Evolutionary conservation across 2,113 vertebrate genomes (phyloP).

Genomic region (Pavo muticus): DNA sequence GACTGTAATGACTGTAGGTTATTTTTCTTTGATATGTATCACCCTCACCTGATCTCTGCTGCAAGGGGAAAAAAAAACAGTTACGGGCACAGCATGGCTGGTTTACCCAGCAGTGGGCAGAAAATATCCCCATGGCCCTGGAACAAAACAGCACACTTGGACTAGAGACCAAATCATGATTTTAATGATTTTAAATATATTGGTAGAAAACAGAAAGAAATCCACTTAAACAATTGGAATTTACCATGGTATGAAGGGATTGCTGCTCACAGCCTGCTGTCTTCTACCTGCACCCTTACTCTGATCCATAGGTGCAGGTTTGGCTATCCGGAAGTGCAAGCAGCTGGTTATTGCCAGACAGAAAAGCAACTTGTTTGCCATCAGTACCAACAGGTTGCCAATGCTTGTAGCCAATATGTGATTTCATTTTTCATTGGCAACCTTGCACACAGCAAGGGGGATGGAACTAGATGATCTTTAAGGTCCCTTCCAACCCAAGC

Average conservation of each 20-base stretch:
- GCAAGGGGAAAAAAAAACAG: background rate
- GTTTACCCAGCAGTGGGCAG: slow-evolving; percentile 8
- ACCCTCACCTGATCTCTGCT: background rate
- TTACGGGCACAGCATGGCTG: background rate
- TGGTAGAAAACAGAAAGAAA: slow-evolving; percentile 27
- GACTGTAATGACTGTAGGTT: background rate
- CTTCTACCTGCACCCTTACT: background rate
- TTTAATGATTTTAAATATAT: slow-evolving; percentile 22
- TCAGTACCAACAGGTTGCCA: background rate
- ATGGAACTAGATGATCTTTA: too few species aligned
- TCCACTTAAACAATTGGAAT: background rate
- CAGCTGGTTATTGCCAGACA: background rate
- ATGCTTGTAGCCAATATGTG: background rate
- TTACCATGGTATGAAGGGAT: background rate
- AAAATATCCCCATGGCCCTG: background rate
- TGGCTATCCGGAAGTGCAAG: background rate
- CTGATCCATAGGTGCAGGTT: background rate
- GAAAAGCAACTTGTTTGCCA: background rate
- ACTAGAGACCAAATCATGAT: background rate
- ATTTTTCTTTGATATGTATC: background rate
- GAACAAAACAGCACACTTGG: background rate
- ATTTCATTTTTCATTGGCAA: background rate
- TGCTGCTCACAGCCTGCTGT: background rate
- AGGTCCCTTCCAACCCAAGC: too few species aligned
- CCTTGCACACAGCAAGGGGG: too few species aligned